Evolutionary conservation across 2,797 vertebrate genomes (phyloP).

Genomic region (Philypnodon macrostomus): DNA sequence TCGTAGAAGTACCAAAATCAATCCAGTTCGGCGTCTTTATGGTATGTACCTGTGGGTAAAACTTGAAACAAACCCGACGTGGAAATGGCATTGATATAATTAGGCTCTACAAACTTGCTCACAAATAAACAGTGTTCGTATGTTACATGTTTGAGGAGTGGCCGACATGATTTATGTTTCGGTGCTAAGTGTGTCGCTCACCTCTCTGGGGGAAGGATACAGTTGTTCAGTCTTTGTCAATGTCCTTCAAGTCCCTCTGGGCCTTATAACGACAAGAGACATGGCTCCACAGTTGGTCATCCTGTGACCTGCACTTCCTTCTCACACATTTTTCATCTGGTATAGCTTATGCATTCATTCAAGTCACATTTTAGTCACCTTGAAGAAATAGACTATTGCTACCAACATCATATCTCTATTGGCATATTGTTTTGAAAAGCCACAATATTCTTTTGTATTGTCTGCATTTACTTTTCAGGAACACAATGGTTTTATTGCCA

Average conservation of each 20-base stretch:
- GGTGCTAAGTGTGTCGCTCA: slow-evolving; percentile 31
- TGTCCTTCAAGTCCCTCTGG: slow-evolving; percentile 35
- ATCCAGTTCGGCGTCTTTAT: no score
- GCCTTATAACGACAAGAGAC: slow-evolving; percentile 40
- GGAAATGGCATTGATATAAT: no score
- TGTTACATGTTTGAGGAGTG: slow-evolving; percentile 16
- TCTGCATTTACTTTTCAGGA: no score
- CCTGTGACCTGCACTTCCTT: slow-evolving; percentile 11
- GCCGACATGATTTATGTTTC: slow-evolving; percentile 28
- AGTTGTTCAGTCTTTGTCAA: slow-evolving; percentile 29
- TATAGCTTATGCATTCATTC: no score
- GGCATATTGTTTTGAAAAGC: no score
- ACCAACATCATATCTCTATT: no score
- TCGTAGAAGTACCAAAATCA: no score
- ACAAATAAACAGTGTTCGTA: not conserved
- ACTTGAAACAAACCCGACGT: no score
- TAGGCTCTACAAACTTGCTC: not conserved
- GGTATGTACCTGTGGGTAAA: no score
- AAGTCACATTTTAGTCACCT: slow-evolving; percentile 15
- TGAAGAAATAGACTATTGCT: no score
- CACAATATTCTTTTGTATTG: no score
- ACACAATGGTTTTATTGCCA: no score
- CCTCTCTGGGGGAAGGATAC: slow-evolving; percentile 36
- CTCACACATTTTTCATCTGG: slow-evolving; percentile 2
- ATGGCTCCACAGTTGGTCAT: slow-evolving; percentile 12